Evolutionary conservation across 2,888 invertebrate species (phyloP).

Genomic region (Trichogramma dendrolimi): DNA sequence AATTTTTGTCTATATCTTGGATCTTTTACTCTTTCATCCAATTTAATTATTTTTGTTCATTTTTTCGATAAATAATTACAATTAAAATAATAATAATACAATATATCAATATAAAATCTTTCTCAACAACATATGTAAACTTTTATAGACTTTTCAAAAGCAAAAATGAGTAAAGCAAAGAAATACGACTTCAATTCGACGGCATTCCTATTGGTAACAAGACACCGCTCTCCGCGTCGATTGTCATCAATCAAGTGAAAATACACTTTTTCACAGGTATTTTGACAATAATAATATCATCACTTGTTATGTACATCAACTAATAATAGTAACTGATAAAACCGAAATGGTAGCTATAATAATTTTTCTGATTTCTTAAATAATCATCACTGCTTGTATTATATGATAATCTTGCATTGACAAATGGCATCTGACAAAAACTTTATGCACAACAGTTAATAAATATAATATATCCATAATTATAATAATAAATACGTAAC

Average conservation of each 20-base stretch:
- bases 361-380: conserved; percentile 41
- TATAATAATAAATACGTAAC: conserved; percentile 38
- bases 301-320: conserved; percentile 3
- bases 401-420: conserved; percentile 38
- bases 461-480: conserved; percentile 46
- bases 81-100: background rate
- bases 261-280: conserved; percentile 28
- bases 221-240: conserved; percentile 3
- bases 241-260: conserved; percentile 24
- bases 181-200: conserved; percentile 6
- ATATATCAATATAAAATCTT: background rate
- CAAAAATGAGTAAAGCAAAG: conserved; percentile 8
- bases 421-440: conserved; percentile 35
- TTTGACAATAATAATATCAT: conserved; percentile 28
- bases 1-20: conserved; percentile 2
- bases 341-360: conserved; percentile 35
- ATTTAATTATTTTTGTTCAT: conserved; percentile 6
- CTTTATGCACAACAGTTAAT: conserved; percentile 47
- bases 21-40: conserved; percentile 18
- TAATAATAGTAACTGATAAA: conserved; percentile 33
- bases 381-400: conserved; percentile 42
- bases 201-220: conserved; percentile 1
- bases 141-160: conserved; percentile 4
- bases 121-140: background rate
- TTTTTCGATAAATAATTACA: background rate